These are phyloP conservation scores for Osmerus eperlanus DNA, from an alignment of 2,113 vertebrate genomes.

Conservation along the genomic window DNA sequence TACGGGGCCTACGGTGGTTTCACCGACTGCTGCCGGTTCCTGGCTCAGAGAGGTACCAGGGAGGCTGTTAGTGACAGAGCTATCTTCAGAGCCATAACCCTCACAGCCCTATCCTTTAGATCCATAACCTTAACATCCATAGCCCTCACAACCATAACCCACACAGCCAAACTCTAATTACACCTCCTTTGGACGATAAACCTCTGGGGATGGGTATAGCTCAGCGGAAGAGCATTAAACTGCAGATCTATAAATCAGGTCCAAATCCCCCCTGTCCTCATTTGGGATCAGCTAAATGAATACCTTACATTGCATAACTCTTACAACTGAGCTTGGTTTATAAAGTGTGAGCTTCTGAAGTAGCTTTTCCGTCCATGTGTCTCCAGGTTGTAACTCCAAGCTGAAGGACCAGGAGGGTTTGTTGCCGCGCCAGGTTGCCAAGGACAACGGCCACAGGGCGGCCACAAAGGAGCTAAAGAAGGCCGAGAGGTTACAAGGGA, in stretches of 20 bases:
- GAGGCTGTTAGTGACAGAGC: neutral
- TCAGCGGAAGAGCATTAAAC: no score
- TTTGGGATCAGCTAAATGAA: no score
- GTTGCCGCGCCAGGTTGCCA: constrained; percentile 78
- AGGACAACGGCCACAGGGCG: constrained; percentile 75
- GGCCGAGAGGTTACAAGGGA: constrained; percentile 71
- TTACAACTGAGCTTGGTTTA: neutral
- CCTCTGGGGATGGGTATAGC: no score
- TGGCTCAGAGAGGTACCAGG: constrained; percentile 88
- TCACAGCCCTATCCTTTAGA: no score
- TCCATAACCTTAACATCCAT: no score
- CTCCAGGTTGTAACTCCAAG: constrained; percentile 86
- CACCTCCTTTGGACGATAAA: no score
- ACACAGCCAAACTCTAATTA: no score
- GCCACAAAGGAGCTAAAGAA: constrained; percentile 76
- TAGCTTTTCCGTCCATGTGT: constrained; percentile 1
- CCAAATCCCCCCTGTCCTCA: no score
- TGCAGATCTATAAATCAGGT: no score
- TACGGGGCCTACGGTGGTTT: constrained; percentile 82
- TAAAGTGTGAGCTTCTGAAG: neutral
- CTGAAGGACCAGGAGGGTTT: constrained; percentile 76
- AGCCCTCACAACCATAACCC: no score
- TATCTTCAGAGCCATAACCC: no score
- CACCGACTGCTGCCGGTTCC: constrained; percentile 85
- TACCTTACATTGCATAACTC: neutral